Evolutionary conservation across 2,888 invertebrate species (phyloP).

Genomic region (Platypus cylindrus): DNA sequence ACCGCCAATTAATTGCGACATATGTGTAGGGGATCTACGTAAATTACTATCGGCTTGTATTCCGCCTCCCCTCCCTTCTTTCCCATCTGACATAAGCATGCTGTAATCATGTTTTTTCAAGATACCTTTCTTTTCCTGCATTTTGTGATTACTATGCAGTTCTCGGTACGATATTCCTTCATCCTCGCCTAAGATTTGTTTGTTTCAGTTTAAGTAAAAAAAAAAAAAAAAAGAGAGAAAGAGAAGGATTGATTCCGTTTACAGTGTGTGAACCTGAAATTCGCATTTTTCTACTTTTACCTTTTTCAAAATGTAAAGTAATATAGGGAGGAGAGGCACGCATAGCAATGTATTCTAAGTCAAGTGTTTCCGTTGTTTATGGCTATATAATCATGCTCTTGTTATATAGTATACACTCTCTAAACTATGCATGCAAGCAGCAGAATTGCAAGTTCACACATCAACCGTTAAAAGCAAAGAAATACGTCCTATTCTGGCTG

Average conservation of each 20-base stretch:
- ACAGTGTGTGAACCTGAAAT: conserved; percentile 13
- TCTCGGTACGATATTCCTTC: conserved; percentile 73
- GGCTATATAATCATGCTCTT: conserved; percentile 5
- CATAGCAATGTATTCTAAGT: conserved; percentile 2
- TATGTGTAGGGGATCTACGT: conserved; percentile 44
- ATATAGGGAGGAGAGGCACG: no score
- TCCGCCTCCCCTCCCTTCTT: conserved; percentile 48
- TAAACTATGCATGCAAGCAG: conserved; percentile 9
- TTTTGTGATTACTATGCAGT: conserved; percentile 62
- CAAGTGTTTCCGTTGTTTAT: conserved; percentile 1
- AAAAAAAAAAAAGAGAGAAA: not conserved
- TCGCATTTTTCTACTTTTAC: no score
- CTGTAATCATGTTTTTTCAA: conserved; percentile 77
- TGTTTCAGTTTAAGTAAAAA: not conserved
- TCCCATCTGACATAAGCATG: conserved; percentile 56
- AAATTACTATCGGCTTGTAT: conserved; percentile 42
- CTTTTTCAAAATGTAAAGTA: no score
- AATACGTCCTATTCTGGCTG: no score
- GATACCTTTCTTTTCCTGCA: conserved; percentile 86
- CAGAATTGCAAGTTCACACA: conserved; percentile 15
- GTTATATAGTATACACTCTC: conserved; percentile 6
- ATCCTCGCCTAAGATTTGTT: conserved; percentile 37
- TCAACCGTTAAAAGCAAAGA: no score
- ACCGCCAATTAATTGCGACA: conserved; percentile 43
- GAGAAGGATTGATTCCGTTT: conserved; percentile 1